Percentiles rank a stretch among this genome's conserved stretches.
Conservation (phyloP, 2,888 invertebrate species). For the Ochlodes sylvanus region DNA sequence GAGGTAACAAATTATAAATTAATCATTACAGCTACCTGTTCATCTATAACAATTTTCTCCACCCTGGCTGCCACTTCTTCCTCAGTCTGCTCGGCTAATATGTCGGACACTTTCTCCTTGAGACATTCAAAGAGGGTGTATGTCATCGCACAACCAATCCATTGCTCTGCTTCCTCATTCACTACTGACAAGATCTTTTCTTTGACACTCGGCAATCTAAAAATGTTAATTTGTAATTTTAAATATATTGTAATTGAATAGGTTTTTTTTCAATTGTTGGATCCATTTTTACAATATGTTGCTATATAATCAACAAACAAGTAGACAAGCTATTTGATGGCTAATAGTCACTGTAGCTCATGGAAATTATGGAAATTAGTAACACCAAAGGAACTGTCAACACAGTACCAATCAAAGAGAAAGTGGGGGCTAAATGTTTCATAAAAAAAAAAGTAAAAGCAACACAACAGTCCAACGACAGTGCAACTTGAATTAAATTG, state of each 20-base stretch:
- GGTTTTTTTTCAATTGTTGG: background rate
- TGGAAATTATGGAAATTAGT: too few species aligned
- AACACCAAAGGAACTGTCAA: too few species aligned
- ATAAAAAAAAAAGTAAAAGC: too few species aligned
- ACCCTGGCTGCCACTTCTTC: conserved; percentile 74
- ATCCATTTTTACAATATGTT: too few species aligned
- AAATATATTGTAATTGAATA: background rate
- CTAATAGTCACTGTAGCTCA: too few species aligned
- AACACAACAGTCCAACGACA: too few species aligned
- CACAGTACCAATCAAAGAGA: too few species aligned
- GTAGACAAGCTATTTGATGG: too few species aligned
- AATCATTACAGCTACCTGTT: conserved; percentile 53
- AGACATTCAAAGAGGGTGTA: conserved; percentile 96
- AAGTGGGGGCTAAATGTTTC: too few species aligned
- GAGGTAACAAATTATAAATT: background rate
- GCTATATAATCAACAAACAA: too few species aligned
- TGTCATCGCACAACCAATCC: conserved; percentile 96
- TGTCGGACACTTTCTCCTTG: conserved; percentile 91
- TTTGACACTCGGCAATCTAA: conserved; percentile 89
- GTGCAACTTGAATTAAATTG: too few species aligned
- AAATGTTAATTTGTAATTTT: conserved; percentile 24
- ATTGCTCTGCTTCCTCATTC: conserved; percentile 90
- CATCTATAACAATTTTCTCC: conserved; percentile 83
- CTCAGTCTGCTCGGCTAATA: conserved; percentile 90
- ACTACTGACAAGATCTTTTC: conserved; percentile 87